These are phyloP conservation scores for Nyleta sp. DNA, from an alignment of 2,888 invertebrate genomes.

Conservation along the genomic window DNA sequence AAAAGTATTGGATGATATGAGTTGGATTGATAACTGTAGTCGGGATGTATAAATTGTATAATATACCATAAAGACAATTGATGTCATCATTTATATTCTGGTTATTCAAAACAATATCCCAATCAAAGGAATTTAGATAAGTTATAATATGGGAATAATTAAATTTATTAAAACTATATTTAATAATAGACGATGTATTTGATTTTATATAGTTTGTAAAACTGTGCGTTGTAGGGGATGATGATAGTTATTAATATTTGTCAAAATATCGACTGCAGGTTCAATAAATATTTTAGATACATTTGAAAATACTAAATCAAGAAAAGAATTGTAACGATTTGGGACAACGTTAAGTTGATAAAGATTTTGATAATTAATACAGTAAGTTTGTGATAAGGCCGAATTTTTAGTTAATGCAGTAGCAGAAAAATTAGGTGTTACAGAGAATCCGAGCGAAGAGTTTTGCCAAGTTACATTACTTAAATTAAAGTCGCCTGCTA, in stretches of 20 bases:
- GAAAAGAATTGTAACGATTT: background rate
- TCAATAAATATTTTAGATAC: background rate
- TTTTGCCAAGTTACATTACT: slow-evolving; percentile 1
- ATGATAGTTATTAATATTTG: background rate
- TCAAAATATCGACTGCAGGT: background rate
- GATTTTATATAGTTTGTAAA: background rate
- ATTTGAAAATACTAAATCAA: slow-evolving; percentile 6
- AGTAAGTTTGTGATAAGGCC: background rate
- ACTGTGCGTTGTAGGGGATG: background rate
- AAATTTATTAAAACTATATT: background rate
- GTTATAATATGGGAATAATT: background rate
- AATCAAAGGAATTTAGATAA: background rate
- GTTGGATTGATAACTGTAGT: too few relatives aligned
- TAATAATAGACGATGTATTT: background rate
- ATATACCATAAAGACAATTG: background rate
- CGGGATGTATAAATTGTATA: too few relatives aligned
- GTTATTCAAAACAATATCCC: background rate
- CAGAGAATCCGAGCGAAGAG: background rate
- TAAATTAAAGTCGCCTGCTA: slow-evolving; percentile 4
- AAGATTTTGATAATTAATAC: background rate
- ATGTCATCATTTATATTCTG: background rate
- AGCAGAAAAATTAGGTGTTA: background rate
- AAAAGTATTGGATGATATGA: too few relatives aligned
- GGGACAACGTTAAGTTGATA: background rate
- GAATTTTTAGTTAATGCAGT: background rate